Percentiles rank a stretch among this genome's conserved stretches.
These are phyloP conservation scores for Melanotaenia duboulayi DNA, from an alignment of 2,113 vertebrate genomes.

Conservation along the genomic window DNA sequence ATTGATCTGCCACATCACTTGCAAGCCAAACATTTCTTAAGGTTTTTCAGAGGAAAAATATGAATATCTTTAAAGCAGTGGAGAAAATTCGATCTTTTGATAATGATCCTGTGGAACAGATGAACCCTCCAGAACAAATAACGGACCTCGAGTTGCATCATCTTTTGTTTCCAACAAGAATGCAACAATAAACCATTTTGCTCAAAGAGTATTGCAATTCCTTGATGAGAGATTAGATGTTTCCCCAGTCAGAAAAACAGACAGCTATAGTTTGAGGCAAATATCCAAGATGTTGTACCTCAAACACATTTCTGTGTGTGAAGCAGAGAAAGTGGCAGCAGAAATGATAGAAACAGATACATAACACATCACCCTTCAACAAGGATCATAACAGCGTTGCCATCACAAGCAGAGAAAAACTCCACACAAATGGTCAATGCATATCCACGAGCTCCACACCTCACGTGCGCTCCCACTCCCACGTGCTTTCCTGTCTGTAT, in stretches of 20 bases:
- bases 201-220: background rate
- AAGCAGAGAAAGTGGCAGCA: background rate
- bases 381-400: background rate
- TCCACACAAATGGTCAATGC: background rate
- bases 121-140: background rate
- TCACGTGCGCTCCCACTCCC: conserved; percentile 66
- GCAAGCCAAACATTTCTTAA: no score
- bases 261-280: background rate
- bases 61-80: background rate
- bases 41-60: no score
- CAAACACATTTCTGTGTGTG: background rate
- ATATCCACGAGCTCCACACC: conserved; percentile 45
- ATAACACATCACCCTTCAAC: background rate
- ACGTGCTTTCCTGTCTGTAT: conserved; percentile 53
- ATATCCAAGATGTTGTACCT: background rate
- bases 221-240: background rate
- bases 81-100: rapidly evolving
- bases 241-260: background rate
- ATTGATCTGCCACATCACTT: no score
- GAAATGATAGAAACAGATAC: background rate
- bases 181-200: background rate
- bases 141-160: background rate
- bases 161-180: background rate
- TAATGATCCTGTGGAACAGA: background rate
- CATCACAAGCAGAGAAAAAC: conserved; percentile 20